Base-by-base conservation (phyloP, 2,113 vertebrate species). In the Mellivora capensis region DNA sequence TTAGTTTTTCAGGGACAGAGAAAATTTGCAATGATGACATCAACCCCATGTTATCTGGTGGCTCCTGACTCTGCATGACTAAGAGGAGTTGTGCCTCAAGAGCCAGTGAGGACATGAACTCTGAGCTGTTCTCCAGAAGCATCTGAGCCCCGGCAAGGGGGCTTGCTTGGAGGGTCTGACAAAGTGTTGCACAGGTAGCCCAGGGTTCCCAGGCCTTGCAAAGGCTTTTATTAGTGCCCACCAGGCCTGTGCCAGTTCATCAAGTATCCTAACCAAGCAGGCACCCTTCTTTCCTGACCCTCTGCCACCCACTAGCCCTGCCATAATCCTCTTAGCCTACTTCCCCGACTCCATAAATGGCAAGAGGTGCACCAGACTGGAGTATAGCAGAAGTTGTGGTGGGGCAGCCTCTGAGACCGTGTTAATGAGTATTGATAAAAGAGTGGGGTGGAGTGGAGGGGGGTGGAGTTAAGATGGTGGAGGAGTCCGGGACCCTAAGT, bases 341-440 rank as follows among this genome's bases (percentile, higher is more conserved):
- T 21, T 57, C 42, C 6, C 20, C 0, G 7, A 92, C 67, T 31
- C 69, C 29, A 13, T 10, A 69, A 69, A 61, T 3, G 34, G 37
- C 64, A 42, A 31, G 71, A 82, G 59, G 31, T 27, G 23, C 34
- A 44, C 1, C 0, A 2, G 44, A 54, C 25, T 27, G 54, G n/a
- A 4, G 29, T 21, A 13, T 1, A 15, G 49, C 1, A 1, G 27
- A 12, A 14, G 23, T 12, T n/a, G 25, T 34, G 25, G 62, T 1
- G 1, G 59, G 47, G 76, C 31, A 23, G 67, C 20, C 39, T 77
- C 29, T 42, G 7, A 74, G 83, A 49, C 44, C 37, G 42, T 20
- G 44, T 44, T 64, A 52, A 34, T 25, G 62, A 72, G 20, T 6
- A 67, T 0, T 17, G 54, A 95, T n/a, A 15, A 72, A 90, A 39